A percentile compares a stretch with the other conserved stretches of the same genome.
These are phyloP conservation scores for Stenurella melanura DNA, from an alignment of 2,888 invertebrate genomes.

Conservation along the genomic window DNA sequence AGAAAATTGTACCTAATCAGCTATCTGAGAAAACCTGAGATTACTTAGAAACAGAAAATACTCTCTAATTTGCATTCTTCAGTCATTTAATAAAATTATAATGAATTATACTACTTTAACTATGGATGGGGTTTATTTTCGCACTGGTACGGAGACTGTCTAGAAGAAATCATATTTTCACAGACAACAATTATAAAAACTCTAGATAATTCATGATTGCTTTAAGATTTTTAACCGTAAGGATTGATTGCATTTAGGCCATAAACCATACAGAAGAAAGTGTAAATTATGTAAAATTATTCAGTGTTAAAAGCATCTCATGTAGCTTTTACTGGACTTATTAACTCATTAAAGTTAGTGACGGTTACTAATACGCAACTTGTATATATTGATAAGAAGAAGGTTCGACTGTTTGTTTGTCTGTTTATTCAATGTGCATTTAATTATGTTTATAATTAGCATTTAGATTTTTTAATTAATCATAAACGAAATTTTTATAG, in stretches of 20 bases:
- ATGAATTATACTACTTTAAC: too few relatives aligned
- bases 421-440: conserved; percentile 31
- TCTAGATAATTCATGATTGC: conserved; percentile 20
- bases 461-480: conserved; percentile 24
- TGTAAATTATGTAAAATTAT: conserved; percentile 59
- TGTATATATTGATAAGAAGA: conserved; percentile 31
- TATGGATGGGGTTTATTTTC: too few relatives aligned
- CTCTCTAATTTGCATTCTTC: too few relatives aligned
- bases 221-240: conserved; percentile 28
- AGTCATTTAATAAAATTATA: too few relatives aligned
- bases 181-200: neutral
- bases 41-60: too few relatives aligned
- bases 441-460: conserved; percentile 37
- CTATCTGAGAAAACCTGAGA: too few relatives aligned
- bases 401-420: conserved; percentile 7
- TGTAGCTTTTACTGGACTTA: conserved; percentile 40
- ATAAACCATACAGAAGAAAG: conserved; percentile 46
- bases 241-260: conserved; percentile 42
- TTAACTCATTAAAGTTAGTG: conserved; percentile 39
- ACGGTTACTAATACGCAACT: conserved; percentile 29
- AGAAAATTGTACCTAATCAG: too few relatives aligned
- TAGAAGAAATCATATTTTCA: conserved; percentile 8
- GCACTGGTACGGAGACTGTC: neutral
- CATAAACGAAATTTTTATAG: conserved; percentile 14
- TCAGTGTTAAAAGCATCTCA: conserved; percentile 60